Evolutionary conservation across 2,888 invertebrate genomes (phyloP), one percentile per base, ranked within the genome.

Genomic region (Meliscaeva auricollis): DNA sequence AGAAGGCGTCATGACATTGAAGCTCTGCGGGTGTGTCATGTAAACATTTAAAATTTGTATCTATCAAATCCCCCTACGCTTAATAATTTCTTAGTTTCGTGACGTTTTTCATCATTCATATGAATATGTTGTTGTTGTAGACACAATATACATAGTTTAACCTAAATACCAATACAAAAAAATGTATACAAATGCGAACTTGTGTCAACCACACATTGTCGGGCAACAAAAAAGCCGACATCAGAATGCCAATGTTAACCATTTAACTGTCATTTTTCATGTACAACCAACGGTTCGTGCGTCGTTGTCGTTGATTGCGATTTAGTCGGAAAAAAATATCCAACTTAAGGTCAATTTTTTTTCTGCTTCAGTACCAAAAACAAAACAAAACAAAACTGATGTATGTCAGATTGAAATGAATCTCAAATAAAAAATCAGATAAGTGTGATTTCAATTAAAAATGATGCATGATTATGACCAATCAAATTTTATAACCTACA

Each of bases 361-460:
- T 17, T 62, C 3, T 26, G n/a, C 22, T 41, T 60, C 15, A n/a
- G 15, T 15, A 26, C 44, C 41, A 15, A 41, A 26, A 22, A n/a
- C 1, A 22, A 3, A 38, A 22, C 11, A 17, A 11, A 17, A 32
- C 0, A 15, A 11, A 11, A 58, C 26, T 26, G 8, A 11, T 50
- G 11, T 11, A 11, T 11, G 22, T 9, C 9, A 26, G n/a, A 60
- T 44, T 26, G 15, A 60, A 44, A 26, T 15, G 15, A 60, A 26
- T 60, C 35, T 58, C 20, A 7, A 62, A 30, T 13, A 13, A 15
- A 64, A 44, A 46, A 73, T 73, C 72, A 38, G 72, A 73, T 73
- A 46, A 64, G 30, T 64, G 60, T 26, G 17, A 38, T 60, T 73
- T 60, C 60, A 73, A 60, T 73, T 73, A 73, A 73, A 79, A 78